These are phyloP conservation scores for Myotis daubentonii DNA, from an alignment of 2,797 vertebrate species.

Conservation along the genomic window DNA sequence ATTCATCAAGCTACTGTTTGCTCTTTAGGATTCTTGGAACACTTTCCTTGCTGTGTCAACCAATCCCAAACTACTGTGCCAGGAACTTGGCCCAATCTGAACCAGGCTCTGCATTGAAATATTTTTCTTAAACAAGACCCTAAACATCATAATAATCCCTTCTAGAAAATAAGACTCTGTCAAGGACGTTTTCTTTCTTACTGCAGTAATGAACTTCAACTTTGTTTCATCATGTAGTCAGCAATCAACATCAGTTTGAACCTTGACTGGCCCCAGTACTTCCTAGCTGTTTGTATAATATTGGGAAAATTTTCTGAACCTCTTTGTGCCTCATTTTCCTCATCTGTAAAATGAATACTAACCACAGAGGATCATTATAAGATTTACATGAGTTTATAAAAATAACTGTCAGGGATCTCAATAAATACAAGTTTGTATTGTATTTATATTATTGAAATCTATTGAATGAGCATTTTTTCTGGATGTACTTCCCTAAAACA, in stretches of 20 bases:
- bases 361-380: neutral
- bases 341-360: neutral
- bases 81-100: neutral
- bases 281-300: neutral
- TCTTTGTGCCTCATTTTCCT: slow-evolving; percentile 9
- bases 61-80: neutral
- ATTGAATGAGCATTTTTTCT: slow-evolving; percentile 11
- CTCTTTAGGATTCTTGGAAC: neutral
- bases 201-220: neutral
- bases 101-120: neutral
- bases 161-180: slow-evolving; percentile 1
- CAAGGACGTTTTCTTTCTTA: neutral
- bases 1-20: neutral
- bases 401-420: neutral
- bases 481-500: neutral
- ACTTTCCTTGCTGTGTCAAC: neutral
- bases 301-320: neutral
- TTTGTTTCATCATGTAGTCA: slow-evolving; percentile 12
- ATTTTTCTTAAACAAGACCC: neutral
- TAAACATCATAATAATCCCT: neutral
- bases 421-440: neutral
- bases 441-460: neutral
- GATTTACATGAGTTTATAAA: neutral
- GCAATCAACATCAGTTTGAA: neutral
- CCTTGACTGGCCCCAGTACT: neutral